Base-by-base conservation (phyloP, 2,888 invertebrate genomes). In the Chloroclystis v-ata region DNA sequence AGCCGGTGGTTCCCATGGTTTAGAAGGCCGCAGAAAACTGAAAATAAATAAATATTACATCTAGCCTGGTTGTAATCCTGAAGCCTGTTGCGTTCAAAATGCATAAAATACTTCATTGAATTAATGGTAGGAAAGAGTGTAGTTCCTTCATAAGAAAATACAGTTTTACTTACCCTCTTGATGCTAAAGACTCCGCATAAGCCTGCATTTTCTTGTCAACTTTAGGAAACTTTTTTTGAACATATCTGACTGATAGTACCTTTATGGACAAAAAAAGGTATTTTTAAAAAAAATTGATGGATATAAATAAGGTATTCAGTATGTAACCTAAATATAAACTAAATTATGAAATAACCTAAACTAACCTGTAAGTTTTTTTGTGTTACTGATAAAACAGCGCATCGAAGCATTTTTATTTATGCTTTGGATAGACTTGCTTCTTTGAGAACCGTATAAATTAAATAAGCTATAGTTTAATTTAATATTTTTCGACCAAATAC, bases 11-110 rank as follows among this genome's bases (percentile, higher is more conserved):
- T 78, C 71, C 77, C 97, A 98, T 2, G 92, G 82, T 64, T 92
- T 93, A 49, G 90, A 90, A 0, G 94, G 89, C 2, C 96, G 90
- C 28, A 95, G 78, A 72, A 96, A 96, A 42, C 96, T 95, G 69
- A 24, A 87, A 20, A 7, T 10, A 2, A 10, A 35, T 11, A 14
- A 35, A 7, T 24, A 16, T 26, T 1, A 6, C 26, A 8, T 26
- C 6, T 26, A 1, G 7, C 26, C 26, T 9, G 8, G 26, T n/a
- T n/a, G n/a, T n/a, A n/a, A n/a, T n/a, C n/a, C n/a, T n/a, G n/a
- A n/a, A n/a, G n/a, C n/a, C n/a, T n/a, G n/a, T n/a, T n/a, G n/a
- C n/a, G n/a, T n/a, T n/a, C n/a, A n/a, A n/a, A n/a, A n/a, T n/a
- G n/a, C n/a, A n/a, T n/a, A n/a, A n/a, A n/a, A n/a, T n/a, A n/a